Conservation (phyloP, 2,888 invertebrate species). For the Aricia artaxerxes region DNA sequence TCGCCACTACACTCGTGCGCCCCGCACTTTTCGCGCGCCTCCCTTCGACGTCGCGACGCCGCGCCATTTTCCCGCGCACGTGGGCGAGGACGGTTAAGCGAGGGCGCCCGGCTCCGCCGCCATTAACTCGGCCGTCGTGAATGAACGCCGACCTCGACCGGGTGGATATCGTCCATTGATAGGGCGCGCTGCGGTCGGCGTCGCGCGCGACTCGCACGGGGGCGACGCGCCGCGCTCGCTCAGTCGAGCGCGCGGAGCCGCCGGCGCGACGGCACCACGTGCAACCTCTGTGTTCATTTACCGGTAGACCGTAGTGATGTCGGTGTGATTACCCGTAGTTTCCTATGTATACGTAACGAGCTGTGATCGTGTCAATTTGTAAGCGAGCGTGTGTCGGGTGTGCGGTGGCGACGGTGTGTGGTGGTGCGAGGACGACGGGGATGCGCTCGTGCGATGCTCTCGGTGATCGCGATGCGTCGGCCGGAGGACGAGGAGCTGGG, state of each 20-base stretch:
- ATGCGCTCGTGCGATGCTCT: conserved; percentile 79
- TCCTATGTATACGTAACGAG: conserved; percentile 66
- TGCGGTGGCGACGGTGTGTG: conserved; percentile 41
- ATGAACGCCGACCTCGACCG: conserved; percentile 76
- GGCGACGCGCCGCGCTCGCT: conserved; percentile 76
- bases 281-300: conserved; percentile 78
- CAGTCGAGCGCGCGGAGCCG: conserved; percentile 80
- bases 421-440: conserved; percentile 60
- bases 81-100: conserved; percentile 70
- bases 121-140: conserved; percentile 77
- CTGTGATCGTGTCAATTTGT: conserved; percentile 75
- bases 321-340: conserved; percentile 59
- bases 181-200: conserved; percentile 72
- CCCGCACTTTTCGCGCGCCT: conserved; percentile 78
- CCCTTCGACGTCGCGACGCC: conserved; percentile 72
- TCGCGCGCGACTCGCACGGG: conserved; percentile 60
- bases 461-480: conserved; percentile 88
- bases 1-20: conserved; percentile 63
- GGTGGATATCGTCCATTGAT: conserved; percentile 73
- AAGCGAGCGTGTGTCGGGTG: conserved; percentile 43
- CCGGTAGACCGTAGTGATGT: conserved; percentile 64
- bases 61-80: conserved; percentile 80
- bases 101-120: conserved; percentile 70
- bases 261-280: conserved; percentile 72
- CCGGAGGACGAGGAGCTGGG: conserved; percentile 84